Percentiles rank a stretch among this genome's conserved stretches.
Evolutionary conservation across 1,140 invertebrate genomes (phyloP).

Genomic region (Oncopeltus fasciatus): DNA sequence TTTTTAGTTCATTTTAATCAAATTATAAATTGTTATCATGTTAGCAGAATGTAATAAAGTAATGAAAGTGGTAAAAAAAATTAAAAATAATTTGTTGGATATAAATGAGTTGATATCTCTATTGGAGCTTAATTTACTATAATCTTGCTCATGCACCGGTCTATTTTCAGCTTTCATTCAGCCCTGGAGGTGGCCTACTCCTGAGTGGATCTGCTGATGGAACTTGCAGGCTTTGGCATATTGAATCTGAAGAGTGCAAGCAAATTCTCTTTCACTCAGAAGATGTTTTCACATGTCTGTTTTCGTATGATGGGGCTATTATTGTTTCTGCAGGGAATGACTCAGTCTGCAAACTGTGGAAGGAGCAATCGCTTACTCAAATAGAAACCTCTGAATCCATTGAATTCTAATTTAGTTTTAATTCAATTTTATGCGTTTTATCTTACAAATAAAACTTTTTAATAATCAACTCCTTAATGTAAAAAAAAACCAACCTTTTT

Average conservation of each 20-base stretch:
- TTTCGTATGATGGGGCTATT: slow-evolving; percentile 59
- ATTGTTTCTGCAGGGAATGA: slow-evolving; percentile 43
- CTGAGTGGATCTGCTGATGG: slow-evolving; percentile 59
- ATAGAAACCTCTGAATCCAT: no score
- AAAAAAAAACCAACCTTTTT: no score
- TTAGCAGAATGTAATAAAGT: no score
- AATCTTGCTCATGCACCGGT: background rate
- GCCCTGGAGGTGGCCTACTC: slow-evolving; percentile 52
- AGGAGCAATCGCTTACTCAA: no score
- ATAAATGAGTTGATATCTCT: slow-evolving; percentile 5
- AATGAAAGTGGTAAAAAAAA: background rate
- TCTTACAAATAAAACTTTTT: no score
- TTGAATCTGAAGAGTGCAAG: slow-evolving; percentile 47
- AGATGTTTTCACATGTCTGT: slow-evolving; percentile 66
- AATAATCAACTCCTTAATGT: no score
- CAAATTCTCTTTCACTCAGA: slow-evolving; percentile 55
- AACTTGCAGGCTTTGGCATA: slow-evolving; percentile 59
- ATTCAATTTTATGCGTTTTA: no score
- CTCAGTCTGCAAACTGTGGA: slow-evolving; percentile 43
- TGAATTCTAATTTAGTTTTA: no score
- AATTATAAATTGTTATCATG: no score
- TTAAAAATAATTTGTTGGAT: background rate
- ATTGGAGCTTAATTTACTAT: background rate
- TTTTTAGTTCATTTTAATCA: no score
- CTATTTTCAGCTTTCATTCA: slow-evolving; percentile 50